Conservation (phyloP, 2,888 invertebrate species). For the Halocaridina rubra region DNA sequence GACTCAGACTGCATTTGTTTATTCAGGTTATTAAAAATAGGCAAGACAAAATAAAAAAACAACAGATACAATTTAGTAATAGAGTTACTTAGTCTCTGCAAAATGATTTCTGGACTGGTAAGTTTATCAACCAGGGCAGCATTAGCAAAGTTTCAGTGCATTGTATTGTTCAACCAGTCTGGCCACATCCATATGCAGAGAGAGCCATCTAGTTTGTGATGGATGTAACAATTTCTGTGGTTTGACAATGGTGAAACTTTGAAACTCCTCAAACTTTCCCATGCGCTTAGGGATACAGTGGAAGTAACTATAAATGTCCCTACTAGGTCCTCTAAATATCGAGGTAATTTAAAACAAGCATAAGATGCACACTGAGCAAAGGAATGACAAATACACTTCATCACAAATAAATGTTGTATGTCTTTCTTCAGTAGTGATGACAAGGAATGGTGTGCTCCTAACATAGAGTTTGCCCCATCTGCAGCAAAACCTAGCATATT, state of each 20-base stretch:
- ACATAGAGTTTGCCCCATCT: conserved; percentile 2
- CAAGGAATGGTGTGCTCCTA: conserved; percentile 18
- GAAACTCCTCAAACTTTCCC: conserved; percentile 14
- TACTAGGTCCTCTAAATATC: neutral
- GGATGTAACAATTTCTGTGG: conserved; percentile 4
- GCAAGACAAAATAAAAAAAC: neutral
- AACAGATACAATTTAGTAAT: neutral
- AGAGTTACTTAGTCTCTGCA: neutral
- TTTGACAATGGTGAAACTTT: neutral
- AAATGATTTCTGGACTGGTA: neutral
- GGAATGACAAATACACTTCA: conserved; percentile 12
- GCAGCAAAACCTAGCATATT: conserved; percentile 20
- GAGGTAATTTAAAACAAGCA: conserved; percentile 17
- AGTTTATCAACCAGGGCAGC: neutral
- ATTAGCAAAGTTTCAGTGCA: neutral
- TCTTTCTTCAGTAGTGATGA: conserved; percentile 19
- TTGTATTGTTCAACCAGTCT: neutral
- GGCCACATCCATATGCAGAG: neutral
- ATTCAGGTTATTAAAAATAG: neutral
- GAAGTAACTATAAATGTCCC: conserved; percentile 16
- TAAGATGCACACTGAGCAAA: conserved; percentile 17
- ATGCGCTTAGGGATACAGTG: conserved; percentile 10
- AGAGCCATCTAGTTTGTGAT: conserved; percentile 2
- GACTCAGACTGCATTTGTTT: neutral
- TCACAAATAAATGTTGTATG: neutral